A percentile compares a stretch with the other conserved stretches of the same genome.
Evolutionary conservation across 2,888 invertebrate species (phyloP).

Genomic region (Nomada hirtipes): DNA sequence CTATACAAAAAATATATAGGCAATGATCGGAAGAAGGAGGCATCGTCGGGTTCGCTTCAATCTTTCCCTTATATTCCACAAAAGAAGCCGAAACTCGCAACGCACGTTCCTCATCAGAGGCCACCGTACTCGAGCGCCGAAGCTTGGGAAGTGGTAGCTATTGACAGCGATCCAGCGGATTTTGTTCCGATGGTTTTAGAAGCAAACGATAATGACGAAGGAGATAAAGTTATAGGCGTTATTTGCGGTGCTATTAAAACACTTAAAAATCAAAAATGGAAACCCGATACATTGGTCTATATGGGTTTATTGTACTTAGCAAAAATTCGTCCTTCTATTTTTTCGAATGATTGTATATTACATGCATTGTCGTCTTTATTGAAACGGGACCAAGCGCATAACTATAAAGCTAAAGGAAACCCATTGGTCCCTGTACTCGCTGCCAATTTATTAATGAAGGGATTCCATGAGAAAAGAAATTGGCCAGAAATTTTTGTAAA

Average conservation of each 20-base stretch:
- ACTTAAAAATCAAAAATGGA: constrained; percentile 91
- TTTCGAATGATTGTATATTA: constrained; percentile 90
- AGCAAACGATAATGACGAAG: constrained; percentile 92
- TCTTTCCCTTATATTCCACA: constrained; percentile 85
- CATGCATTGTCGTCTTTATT: constrained; percentile 93
- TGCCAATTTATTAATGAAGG: constrained; percentile 93
- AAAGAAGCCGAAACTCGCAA: constrained; percentile 86
- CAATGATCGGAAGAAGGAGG: constrained; percentile 91
- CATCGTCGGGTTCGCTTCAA: constrained; percentile 85
- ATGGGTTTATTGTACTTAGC: constrained; percentile 92
- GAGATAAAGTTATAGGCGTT: constrained; percentile 91
- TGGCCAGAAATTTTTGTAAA: constrained; percentile 98
- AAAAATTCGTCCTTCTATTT: constrained; percentile 91
- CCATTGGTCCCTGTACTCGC: constrained; percentile 92
- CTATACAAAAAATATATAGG: constrained; percentile 73
- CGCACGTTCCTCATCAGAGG: constrained; percentile 79
- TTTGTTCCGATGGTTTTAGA: constrained; percentile 91
- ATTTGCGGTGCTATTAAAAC: constrained; percentile 95
- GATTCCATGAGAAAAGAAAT: constrained; percentile 91
- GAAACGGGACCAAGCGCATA: constrained; percentile 89
- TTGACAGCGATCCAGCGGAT: constrained; percentile 93
- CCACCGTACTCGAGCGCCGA: constrained; percentile 85
- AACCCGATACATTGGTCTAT: constrained; percentile 92
- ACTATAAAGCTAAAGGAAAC: constrained; percentile 92
- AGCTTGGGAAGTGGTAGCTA: constrained; percentile 90